These are phyloP conservation scores for Orthonyx spaldingii DNA, from an alignment of 2,113 vertebrate genomes.

Conservation along the genomic window DNA sequence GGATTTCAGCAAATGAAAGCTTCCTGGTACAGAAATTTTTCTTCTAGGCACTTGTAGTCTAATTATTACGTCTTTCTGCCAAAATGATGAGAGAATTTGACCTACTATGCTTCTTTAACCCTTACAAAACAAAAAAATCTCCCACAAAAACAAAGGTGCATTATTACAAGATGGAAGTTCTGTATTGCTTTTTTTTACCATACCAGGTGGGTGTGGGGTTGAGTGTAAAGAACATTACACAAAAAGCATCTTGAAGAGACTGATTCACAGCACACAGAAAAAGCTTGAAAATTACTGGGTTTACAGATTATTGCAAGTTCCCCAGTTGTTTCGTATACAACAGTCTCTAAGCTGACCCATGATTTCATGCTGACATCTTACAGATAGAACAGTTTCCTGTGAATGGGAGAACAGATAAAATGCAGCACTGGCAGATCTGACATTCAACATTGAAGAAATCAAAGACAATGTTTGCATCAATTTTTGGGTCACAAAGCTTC, in stretches of 20 bases:
- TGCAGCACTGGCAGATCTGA: background rate
- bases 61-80: background rate
- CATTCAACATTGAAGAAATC: background rate
- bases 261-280: background rate
- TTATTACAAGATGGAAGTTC: background rate
- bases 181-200: background rate
- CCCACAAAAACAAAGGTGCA: background rate
- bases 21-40: background rate
- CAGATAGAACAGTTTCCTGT: background rate
- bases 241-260: background rate
- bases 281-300: background rate
- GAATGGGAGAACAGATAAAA: background rate
- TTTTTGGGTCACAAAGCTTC: background rate
- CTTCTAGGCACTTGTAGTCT: background rate
- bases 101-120: background rate
- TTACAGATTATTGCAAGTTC: background rate
- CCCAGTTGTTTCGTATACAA: background rate
- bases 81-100: background rate
- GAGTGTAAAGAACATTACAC: background rate
- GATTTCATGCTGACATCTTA: background rate
- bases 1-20: background rate
- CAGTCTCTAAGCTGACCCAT: background rate
- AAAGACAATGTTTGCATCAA: background rate
- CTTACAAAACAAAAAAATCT: background rate
- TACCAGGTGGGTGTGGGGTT: rapidly evolving